Percentiles rank a stretch among this genome's conserved stretches.
Evolutionary conservation across 1,140 invertebrate species (phyloP).

Genomic region (Hylaeus volcanicus): DNA sequence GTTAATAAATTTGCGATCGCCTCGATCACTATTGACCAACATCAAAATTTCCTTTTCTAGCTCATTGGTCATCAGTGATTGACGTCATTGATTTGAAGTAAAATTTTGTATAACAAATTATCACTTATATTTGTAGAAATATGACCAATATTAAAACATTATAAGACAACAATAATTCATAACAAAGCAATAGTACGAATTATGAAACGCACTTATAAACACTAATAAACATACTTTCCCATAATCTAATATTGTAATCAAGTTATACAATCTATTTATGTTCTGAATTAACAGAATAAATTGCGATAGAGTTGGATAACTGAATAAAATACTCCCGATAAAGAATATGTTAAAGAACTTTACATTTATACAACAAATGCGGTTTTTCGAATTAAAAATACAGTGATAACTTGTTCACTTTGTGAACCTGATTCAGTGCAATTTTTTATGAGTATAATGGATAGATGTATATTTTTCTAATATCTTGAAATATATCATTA

Average conservation of each 20-base stretch:
- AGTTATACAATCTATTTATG: too few relatives aligned
- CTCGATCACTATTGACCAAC: too few relatives aligned
- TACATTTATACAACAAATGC: background rate
- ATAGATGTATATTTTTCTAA: conserved; percentile 5
- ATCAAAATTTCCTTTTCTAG: too few relatives aligned
- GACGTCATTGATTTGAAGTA: background rate
- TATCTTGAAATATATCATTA: background rate
- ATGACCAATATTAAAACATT: background rate
- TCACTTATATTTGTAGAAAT: background rate
- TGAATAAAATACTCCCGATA: background rate
- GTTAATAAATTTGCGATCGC: too few relatives aligned
- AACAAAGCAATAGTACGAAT: background rate
- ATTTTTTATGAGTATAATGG: background rate
- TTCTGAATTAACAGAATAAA: background rate
- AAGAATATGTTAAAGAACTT: background rate
- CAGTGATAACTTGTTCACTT: background rate
- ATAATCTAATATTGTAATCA: too few relatives aligned
- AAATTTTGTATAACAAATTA: background rate
- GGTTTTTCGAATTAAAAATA: background rate
- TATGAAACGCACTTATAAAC: background rate
- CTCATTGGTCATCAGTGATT: too few relatives aligned
- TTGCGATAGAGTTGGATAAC: background rate
- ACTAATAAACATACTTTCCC: background rate
- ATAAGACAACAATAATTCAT: background rate
- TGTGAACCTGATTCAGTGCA: background rate